These are phyloP conservation scores for Phocides pigmalion DNA, from an alignment of 1,140 invertebrate genomes.

Conservation along the genomic window DNA sequence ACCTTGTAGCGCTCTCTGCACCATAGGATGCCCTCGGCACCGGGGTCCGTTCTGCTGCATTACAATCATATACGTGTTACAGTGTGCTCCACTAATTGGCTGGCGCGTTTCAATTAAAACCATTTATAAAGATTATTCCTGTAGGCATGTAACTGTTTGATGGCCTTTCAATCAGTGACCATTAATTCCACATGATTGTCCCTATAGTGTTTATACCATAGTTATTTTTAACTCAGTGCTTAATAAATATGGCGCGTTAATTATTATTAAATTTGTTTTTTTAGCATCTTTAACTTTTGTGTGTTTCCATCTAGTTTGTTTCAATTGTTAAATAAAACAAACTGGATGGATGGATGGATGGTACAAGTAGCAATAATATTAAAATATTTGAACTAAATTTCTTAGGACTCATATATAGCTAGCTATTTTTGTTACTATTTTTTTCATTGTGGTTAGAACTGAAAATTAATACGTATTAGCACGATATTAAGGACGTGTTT, in stretches of 20 bases:
- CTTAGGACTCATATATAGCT: no score
- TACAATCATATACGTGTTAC: constrained; percentile 4
- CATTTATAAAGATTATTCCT: constrained; percentile 10
- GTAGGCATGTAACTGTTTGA: background rate
- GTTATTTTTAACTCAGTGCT: background rate
- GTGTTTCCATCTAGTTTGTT: no score
- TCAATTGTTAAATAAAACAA: no score
- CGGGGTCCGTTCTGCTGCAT: constrained; percentile 12
- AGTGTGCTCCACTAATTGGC: constrained; percentile 1
- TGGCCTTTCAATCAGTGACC: background rate
- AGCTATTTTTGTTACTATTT: no score
- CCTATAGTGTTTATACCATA: background rate
- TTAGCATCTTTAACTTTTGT: no score
- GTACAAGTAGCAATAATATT: no score
- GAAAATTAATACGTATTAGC: no score
- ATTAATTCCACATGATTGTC: background rate
- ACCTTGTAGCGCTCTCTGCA: constrained; percentile 18
- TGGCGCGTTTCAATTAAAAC: constrained; percentile 25
- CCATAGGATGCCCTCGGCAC: constrained; percentile 1
- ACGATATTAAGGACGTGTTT: no score
- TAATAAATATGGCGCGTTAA: background rate
- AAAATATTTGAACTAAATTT: no score
- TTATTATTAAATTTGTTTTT: background rate
- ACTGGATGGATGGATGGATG: no score
- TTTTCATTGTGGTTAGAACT: no score